Percentiles rank a stretch among this genome's conserved stretches.
phyloP scores from a whole-genome alignment of 2,888 invertebrate species.

The Amblyteles armatorius region DNA sequence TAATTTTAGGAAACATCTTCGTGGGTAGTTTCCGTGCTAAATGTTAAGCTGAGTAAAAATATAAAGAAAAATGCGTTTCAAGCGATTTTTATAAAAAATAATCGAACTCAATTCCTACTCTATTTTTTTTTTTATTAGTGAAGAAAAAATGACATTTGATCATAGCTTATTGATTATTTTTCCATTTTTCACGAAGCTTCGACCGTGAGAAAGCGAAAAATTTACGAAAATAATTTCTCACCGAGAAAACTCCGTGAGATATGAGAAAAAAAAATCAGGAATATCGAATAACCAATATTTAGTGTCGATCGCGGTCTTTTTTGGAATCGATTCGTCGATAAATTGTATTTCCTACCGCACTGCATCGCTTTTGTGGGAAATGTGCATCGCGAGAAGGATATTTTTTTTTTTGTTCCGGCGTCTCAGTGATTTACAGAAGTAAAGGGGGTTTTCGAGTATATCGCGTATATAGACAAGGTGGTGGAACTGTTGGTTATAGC shows the following conservation, averaged over 20 bases:
- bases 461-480: slow-evolving; percentile 50
- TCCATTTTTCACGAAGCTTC: neutral
- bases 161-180: too few relatives aligned
- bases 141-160: too few relatives aligned
- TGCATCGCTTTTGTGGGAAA: neutral
- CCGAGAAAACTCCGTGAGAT: neutral
- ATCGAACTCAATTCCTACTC: too few relatives aligned
- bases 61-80: too few relatives aligned
- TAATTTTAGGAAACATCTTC: neutral
- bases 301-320: neutral
- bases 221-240: too few relatives aligned
- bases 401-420: slow-evolving; percentile 26
- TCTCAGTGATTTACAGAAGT: slow-evolving; percentile 32
- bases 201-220: neutral
- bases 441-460: slow-evolving; percentile 13
- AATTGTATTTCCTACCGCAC: neutral
- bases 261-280: neutral
- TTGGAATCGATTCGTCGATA: neutral
- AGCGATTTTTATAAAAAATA: too few relatives aligned
- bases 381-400: neutral
- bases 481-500: slow-evolving; percentile 75
- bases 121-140: too few relatives aligned
- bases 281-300: neutral
- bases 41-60: too few relatives aligned
- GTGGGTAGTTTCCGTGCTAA: too few relatives aligned